These are phyloP conservation scores for Strigamia crassipes DNA, from an alignment of 2,888 invertebrate species.

Conservation along the genomic window DNA sequence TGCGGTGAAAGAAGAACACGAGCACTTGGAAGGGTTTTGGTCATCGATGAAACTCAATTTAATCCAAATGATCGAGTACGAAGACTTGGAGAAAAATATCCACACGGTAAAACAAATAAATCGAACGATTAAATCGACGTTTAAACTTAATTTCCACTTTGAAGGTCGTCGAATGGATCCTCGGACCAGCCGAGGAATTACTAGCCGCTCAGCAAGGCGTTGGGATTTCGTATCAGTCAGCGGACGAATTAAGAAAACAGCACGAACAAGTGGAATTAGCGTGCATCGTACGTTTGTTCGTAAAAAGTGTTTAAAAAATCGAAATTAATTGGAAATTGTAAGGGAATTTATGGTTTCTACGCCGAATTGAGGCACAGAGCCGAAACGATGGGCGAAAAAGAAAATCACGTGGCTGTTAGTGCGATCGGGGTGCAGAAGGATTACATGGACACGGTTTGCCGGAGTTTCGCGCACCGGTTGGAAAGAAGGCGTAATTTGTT, in stretches of 20 bases:
- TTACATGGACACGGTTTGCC: conserved; percentile 80
- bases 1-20: not conserved
- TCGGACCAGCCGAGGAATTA: conserved; percentile 75
- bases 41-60: not conserved
- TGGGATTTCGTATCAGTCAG: conserved; percentile 67
- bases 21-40: conserved; percentile 37
- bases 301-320: not conserved
- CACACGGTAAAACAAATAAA: not conserved
- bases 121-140: not conserved
- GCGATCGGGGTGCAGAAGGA: conserved; percentile 75
- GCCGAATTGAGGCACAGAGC: conserved; percentile 76
- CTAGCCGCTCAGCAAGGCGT: conserved; percentile 72
- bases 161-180: conserved; percentile 77
- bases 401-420: conserved; percentile 62
- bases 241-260: conserved; percentile 72
- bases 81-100: conserved; percentile 42
- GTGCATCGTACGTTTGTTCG: conserved; percentile 66
- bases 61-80: conserved; percentile 38
- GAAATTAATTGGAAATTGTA: not conserved
- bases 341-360: conserved; percentile 78
- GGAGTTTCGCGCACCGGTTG: conserved; percentile 74
- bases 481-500: conserved; percentile 74
- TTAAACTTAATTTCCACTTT: not conserved
- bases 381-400: conserved; percentile 62
- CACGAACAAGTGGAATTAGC: conserved; percentile 77